Evolutionary conservation across 2,888 invertebrate species (phyloP).

Genomic region (Agonopterix arenella): DNA sequence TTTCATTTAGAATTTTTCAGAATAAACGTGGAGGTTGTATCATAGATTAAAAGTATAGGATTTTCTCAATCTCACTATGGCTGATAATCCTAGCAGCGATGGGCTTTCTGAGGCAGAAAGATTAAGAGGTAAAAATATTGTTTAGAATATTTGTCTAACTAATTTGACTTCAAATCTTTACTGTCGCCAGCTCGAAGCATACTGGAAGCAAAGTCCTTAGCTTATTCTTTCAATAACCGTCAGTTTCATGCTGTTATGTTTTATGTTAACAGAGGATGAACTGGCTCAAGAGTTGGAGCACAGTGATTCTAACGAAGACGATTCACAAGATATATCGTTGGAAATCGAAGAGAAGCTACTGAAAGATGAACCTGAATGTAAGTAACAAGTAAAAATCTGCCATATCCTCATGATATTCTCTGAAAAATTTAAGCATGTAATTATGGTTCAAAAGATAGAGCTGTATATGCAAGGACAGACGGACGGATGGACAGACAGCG

Average conservation of each 20-base stretch:
- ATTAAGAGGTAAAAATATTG: constrained; percentile 40
- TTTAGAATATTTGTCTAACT: too few species aligned
- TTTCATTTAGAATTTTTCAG: too few species aligned
- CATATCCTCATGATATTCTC: too few species aligned
- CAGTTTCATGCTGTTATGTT: neutral
- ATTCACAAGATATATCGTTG: constrained; percentile 64
- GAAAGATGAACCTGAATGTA: constrained; percentile 71
- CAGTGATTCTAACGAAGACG: constrained; percentile 70
- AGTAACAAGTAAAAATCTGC: constrained; percentile 11
- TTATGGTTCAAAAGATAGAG: too few species aligned
- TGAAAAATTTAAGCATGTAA: too few species aligned
- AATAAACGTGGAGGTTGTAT: too few species aligned
- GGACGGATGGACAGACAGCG: too few species aligned
- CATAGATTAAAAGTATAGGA: too few species aligned
- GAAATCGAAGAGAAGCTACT: constrained; percentile 68
- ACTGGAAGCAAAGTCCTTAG: too few species aligned
- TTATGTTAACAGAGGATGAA: constrained; percentile 54
- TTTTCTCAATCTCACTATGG: constrained; percentile 29
- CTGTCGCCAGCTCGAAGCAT: too few species aligned
- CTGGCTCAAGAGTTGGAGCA: constrained; percentile 65
- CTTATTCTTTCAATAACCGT: neutral
- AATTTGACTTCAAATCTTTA: too few species aligned
- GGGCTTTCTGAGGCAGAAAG: constrained; percentile 57
- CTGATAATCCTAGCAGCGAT: constrained; percentile 51
- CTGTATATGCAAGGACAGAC: too few species aligned